phyloP scores from a whole-genome alignment of 2,113 vertebrate species.

The Aegithalos caudatus region DNA sequence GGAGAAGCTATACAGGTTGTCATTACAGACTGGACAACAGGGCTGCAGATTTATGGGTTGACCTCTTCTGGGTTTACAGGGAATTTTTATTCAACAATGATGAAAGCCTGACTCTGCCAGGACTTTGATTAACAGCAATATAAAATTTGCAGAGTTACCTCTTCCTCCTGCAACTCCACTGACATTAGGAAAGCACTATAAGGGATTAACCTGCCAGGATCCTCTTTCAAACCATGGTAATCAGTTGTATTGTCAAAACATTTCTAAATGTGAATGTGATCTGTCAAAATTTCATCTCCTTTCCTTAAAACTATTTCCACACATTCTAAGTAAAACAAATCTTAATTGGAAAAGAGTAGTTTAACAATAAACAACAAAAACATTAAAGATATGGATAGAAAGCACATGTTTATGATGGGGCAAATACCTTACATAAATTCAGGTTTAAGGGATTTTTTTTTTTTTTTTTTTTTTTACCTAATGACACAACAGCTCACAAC shows the following conservation, averaged over 20 bases:
- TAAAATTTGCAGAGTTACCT: neutral
- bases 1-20: rapidly evolving
- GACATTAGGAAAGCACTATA: neutral
- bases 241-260: neutral
- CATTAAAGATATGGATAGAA: neutral
- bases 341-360: neutral
- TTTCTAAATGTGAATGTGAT: neutral
- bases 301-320: neutral
- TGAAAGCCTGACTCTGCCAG: neutral
- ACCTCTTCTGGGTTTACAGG: neutral
- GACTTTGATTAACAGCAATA: neutral
- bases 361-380: neutral
- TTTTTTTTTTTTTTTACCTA: neutral
- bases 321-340: neutral
- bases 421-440: neutral
- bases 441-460: neutral
- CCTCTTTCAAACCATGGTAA: neutral
- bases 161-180: neutral
- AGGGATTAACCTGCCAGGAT: neutral
- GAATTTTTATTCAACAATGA: neutral
- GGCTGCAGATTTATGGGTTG: rapidly evolving
- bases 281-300: neutral
- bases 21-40: neutral
- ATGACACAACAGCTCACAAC: neutral
- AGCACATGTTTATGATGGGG: neutral